Evolutionary conservation across 2,888 invertebrate species (phyloP), one percentile per base, ranked within the genome.

Genomic region (Agrenia bidenticulata): DNA sequence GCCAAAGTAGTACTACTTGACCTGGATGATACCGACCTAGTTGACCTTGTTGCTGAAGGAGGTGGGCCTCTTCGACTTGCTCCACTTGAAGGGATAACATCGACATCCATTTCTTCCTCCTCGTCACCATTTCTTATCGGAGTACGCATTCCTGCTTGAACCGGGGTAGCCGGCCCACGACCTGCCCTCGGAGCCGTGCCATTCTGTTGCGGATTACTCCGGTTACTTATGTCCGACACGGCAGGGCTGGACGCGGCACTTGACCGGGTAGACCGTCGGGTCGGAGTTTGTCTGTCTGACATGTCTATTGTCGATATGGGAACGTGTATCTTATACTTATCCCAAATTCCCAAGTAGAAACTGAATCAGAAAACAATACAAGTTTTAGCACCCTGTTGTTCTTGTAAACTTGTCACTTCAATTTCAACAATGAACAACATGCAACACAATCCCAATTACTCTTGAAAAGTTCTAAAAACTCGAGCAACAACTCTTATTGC

Each of bases 51-150:
- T 0, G 37, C 59, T 4, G 59, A 59, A 5, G 50, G 26, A 2
- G 49, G 59, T 1, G 26, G 49, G 11, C n/a, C 23, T 13, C 19
- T 41, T 39, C 49, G 50, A 50, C 32, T 27, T 19, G 15, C 37
- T 17, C 32, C 13, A 59, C 27, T 59, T 24, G 9, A 27, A 1
- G 49, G 27, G 4, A 49, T 24, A 1, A n/a, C 21, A n/a, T 59
- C 59, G 11, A 50, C n/a, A 4, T 45, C 45, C 45, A 45, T 45
- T 2, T 15, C 15, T 27, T 19, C 55, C 23, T 49, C 58, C 19
- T 41, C 59, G 51, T 26, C 42, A 19, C 50, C 56, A 61, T 39
- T 49, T 61, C 64, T 37, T 11, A 54, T 42, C 9, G 64, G 59
- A 0, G 45, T 45, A n/a, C 26, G 11, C 2, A 39, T 27, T 13